Evolutionary conservation across 2,797 vertebrate genomes (phyloP), one percentile per base, ranked within the genome.

Genomic region (Chaetodon trifasciatus): DNA sequence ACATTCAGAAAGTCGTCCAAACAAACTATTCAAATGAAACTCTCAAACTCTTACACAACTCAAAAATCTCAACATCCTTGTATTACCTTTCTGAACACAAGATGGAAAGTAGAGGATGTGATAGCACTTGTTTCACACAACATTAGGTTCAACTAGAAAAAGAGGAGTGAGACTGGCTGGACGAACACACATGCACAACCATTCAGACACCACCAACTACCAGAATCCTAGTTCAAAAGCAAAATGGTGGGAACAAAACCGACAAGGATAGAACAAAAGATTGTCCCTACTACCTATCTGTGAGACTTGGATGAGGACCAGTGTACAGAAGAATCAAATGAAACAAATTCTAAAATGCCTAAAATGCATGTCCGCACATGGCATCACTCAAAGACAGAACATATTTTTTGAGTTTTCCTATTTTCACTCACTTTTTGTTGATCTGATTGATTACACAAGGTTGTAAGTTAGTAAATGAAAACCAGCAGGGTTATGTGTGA

Each of bases 171-270:
- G 91, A 93, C 95, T 95, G 94, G 95, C 90, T 95, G 93, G 96
- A 97, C 96, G 89, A 96, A 97, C 96, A 96, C 92, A 97, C 97
- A 97, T 97, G 96, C 96, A 97, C 97, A 96, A 96, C 95, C 97
- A 96, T 95, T 97, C 96, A 91, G 95, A 98, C 96, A 96, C 94
- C 96, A 90, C 96, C 95, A 92, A 94, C 96, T 97, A 91, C 75
- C 86, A 91, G 90, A 87, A 97, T 93, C 96, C 96, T 95, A 96
- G 89, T 95, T 96, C 95, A 95, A 96, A 97, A 91, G 96, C 94
- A 95, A 95, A 94, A 95, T 92, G 79, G 79, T 81, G 88, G 87
- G 86, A 92, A 89, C 89, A 92, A 86, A 94, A 90, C 78, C 67
- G 86, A 93, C 88, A 16, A 86, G 87, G 83, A 91, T 67, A 89